Evolutionary conservation across 1,140 invertebrate species (phyloP).

Genomic region (Drosophila santomea): DNA sequence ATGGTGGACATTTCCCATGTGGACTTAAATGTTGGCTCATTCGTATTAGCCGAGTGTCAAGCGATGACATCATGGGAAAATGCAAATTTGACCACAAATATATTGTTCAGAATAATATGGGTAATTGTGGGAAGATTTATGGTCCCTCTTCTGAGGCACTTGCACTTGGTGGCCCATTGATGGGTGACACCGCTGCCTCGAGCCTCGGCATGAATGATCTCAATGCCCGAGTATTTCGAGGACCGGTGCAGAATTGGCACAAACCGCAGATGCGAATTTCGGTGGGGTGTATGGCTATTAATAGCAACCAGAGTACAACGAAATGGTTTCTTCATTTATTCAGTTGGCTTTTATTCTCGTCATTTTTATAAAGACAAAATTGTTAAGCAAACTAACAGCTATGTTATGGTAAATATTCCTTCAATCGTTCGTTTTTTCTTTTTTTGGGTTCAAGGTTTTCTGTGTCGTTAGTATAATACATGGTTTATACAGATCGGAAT

Average conservation of each 20-base stretch:
- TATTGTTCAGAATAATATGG: slow-evolving; percentile 32
- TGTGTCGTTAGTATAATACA: slow-evolving; percentile 73
- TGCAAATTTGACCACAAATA: slow-evolving; percentile 63
- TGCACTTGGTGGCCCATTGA: slow-evolving; percentile 64
- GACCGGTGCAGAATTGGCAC: slow-evolving; percentile 36
- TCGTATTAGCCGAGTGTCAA: slow-evolving; percentile 33
- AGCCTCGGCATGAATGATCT: slow-evolving; percentile 51
- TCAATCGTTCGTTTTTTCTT: slow-evolving; percentile 51
- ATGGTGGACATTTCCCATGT: slow-evolving; percentile 28
- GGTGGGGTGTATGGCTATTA: slow-evolving; percentile 41
- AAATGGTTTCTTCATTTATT: slow-evolving; percentile 56
- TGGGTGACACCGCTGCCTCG: slow-evolving; percentile 36
- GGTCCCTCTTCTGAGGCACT: neutral
- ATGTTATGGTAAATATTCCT: slow-evolving; percentile 42
- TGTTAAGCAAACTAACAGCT: slow-evolving; percentile 62
- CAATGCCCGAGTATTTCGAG: slow-evolving; percentile 64
- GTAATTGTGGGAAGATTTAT: slow-evolving; percentile 60
- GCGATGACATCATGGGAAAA: slow-evolving; percentile 68
- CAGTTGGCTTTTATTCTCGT: slow-evolving; percentile 68
- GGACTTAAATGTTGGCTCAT: slow-evolving; percentile 25
- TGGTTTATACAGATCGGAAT: slow-evolving; percentile 37
- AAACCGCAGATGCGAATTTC: slow-evolving; percentile 33
- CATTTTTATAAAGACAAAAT: slow-evolving; percentile 60
- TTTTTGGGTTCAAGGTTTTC: slow-evolving; percentile 8
- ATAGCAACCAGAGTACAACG: slow-evolving; percentile 42